phyloP scores from a whole-genome alignment of 1,140 invertebrate genomes.

The Drosophila persimilis region DNA sequence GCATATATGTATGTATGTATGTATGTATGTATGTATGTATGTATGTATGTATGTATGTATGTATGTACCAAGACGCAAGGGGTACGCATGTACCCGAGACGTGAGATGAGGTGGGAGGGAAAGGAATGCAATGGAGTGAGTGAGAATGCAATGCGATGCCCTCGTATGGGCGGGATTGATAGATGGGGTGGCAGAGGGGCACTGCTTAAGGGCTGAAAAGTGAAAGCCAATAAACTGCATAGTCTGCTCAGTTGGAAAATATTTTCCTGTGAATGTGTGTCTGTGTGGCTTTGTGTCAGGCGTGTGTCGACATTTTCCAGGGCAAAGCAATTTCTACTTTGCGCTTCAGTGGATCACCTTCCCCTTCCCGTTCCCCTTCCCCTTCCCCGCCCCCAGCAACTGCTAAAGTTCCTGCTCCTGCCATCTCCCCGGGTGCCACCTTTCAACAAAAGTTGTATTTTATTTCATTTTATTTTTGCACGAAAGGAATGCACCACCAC shows the following conservation, averaged over 20 bases:
- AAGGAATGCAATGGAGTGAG: background rate
- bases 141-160: background rate
- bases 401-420: too few species aligned
- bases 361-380: conserved; percentile 9
- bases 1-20: too few species aligned
- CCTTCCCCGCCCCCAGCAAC: background rate
- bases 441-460: conserved; percentile 27
- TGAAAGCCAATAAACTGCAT: conserved; percentile 72
- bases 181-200: background rate
- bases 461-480: conserved; percentile 29
- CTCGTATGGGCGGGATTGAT: background rate
- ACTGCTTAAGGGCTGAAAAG: conserved; percentile 41
- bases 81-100: conserved; percentile 1
- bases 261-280: conserved; percentile 28
- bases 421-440: conserved; percentile 17
- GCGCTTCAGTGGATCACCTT: conserved; percentile 27
- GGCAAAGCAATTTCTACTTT: conserved; percentile 7
- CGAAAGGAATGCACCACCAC: conserved; percentile 42
- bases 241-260: conserved; percentile 57
- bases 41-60: background rate
- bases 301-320: conserved; percentile 21
- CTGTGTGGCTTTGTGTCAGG: conserved; percentile 10
- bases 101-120: conserved; percentile 5
- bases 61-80: background rate
- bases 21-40: too few species aligned